Base-by-base conservation (phyloP, 2,797 vertebrate species). In the Schizothorax lantsangensis region DNA sequence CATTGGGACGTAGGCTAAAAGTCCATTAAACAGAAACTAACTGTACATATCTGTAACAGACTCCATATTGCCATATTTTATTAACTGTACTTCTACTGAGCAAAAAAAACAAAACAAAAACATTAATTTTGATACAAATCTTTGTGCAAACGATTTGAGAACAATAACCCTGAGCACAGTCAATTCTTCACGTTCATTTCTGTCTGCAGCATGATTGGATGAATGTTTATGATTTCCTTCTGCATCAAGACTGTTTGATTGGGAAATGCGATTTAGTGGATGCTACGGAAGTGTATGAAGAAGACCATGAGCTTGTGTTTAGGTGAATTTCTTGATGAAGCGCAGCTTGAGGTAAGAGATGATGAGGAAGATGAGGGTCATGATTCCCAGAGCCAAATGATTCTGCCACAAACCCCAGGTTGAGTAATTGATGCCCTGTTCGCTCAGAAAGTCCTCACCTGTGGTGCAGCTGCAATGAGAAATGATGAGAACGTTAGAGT, bases 331-430 rank as follows among this genome's bases (percentile, higher is more conserved):
- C 92, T 93, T 97, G 93, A 98, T 97, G 86, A 97, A 96, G 72
- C 87, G 86, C 83, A 99, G 91, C 88, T 97, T 98, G 84, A 98
- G 72, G 91, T 97, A 98, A 0, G 97, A 92, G 2, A 98, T 97
- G n/a, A 10, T 14, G 7, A 99, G 95, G 93, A 98, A 97, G 84
- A 95, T 92, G 9, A 94, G 0, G 0, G 85, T 96, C 97, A 98
- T 97, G 92, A 95, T 88, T 38, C 57, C 83, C 49, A 99, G 89
- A 14, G 97, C 97, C 54, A 98, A 0, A 4, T 97, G 95, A 84
- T 98, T 99, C 95, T 94, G 94, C 97, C 97, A 99, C 12, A 98
- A 88, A 7, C 96, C 97, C 97, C 97, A 99, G 2, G 52, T 0
- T 10, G 95, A 95, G 0, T 19, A 78, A 0, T 96, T 93, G 0